Base-by-base conservation (phyloP, 2,888 invertebrate genomes). In the Teinopalpus imperialis region DNA sequence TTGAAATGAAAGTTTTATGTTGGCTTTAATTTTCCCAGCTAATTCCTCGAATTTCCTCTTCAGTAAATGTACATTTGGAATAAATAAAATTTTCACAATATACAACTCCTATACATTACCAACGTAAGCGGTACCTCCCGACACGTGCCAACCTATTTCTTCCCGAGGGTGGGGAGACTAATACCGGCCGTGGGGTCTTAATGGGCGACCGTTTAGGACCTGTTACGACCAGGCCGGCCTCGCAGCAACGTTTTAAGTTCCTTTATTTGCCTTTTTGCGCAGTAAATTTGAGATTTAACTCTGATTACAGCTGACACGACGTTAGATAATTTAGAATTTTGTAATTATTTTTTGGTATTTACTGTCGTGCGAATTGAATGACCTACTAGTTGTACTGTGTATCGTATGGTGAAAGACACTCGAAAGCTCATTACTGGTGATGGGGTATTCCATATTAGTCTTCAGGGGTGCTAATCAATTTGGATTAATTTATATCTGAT, bases 161-260 rank as follows among this genome's bases (percentile, higher is more conserved):
- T 57, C 42, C 53, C 36, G 57, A 50, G 54, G 54, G 53, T 46
- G 23, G 29, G 16, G 56, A 63, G 64, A 66, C 63, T 69, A 66
- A 67, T 70, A 63, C 32, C 49, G 52, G 52, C 61, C 63, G 56
- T 66, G 61, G 45, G 63, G 48, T 54, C 59, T 58, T 70, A 71
- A 72, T 69, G 65, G 61, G 50, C 44, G 27, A 48, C 46, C 63
- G 63, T 68, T 68, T 70, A 68, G 63, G 59, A 50, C 57, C 54
- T 47, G 59, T 63, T 61, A 62, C 34, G 41, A 36, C 8, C 39
- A 31, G 30, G 21, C 35, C 29, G 32, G 30, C 32, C 36, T 20
- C 26, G 29, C 16, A 12, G 14, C 35, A 5, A 18, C 27, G 51
- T 54, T 54, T 53, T 53, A 56, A 59, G 61, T 53, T 57, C 48